Evolutionary conservation across 2,113 vertebrate species (phyloP), one percentile per base, ranked within the genome.

Genomic region (Upupa epops): DNA sequence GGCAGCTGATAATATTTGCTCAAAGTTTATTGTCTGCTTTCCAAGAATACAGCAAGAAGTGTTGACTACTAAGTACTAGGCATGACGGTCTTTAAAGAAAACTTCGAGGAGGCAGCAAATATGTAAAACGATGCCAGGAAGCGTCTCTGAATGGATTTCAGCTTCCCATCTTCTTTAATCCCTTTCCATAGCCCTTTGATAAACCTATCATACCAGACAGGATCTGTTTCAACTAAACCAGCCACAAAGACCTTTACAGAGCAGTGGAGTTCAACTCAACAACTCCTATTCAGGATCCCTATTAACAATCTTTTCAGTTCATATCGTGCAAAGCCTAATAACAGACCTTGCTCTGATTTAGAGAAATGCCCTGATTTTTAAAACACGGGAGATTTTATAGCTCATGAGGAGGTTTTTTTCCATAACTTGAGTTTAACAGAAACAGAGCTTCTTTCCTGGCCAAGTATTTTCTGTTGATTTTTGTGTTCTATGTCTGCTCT

Each of bases 11-110:
- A 95, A 45, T 91, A 94, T 88, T 94, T 94, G 77, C 86, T 87
- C 86, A 54, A 88, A 96, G 93, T 94, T 95, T 90, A 94, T 91
- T 96, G 90, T 96, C 86, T 93, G 66, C 79, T 88, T 96, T 96
- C 93, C 90, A 96, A 94, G 80, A 94, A 95, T 36, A 94, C 24
- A 84, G 86, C 83, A 94, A 90, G 54, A 91, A 83, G 72, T 80
- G 83, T 95, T 58, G 82, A 86, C 82, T 86, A 88, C 52, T 58
- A 92, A 93, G 88, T 89, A 83, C 45, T 21, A 77, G 76, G 90
- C 93, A 72, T 65, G 56, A 95, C 34, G 0, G 69, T 84, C 86
- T 88, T 84, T 66, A 86, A 91, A 85, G 75, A 86, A 92, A 79
- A 88, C 75, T 94, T 91, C 68, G 81, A 56, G 32, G 60, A 95